Base-by-base conservation (phyloP, 2,113 vertebrate genomes). In the Oostethus manadensis region DNA sequence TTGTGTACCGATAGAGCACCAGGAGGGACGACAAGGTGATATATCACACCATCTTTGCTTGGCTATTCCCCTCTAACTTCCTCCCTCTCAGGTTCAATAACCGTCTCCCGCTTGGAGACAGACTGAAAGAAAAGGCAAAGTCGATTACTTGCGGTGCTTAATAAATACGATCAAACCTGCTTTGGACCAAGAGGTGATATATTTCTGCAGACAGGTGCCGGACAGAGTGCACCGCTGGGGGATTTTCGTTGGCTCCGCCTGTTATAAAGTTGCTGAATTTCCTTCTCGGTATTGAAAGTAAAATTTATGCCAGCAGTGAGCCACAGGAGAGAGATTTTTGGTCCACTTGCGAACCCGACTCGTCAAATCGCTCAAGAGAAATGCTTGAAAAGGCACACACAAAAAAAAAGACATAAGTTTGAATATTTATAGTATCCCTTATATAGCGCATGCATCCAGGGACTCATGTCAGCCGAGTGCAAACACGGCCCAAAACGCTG, bases 181-280 rank as follows among this genome's bases (percentile, higher is more conserved):
- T 23, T 4, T n/a, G 44, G 40, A 23, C 40, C 23, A 20, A 13
- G 17, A 33, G 10, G 29, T 54, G 51, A 54, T 54, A 38, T 54
- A 38, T 35, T 54, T 18, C 26, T 54, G 29, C 29, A 54, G 51
- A 38, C 51, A 54, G 51, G 51, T 54, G 51, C 51, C 51, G 35
- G n/a, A 54, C 17, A 38, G 29, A 54, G 29, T 18, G 17, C n/a
- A n/a, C 29, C 18, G 10, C 10, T n/a, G n/a, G 29, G 21, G 51
- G 21, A 49, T 49, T 49, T 22, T 49, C 18, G 23, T 26, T 14
- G 21, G 11, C 6, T 16, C 3, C 21, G 29, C 48, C 48, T 6
- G n/a, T 22, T 50, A 16, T 23, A 26, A 50, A 26, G 15, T 10
- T 35, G n/a, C 10, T 22, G 29, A 14, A 35, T 33, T 54, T 35